Base-by-base conservation (phyloP, 2,113 vertebrate genomes). In the Penelope pileata region DNA sequence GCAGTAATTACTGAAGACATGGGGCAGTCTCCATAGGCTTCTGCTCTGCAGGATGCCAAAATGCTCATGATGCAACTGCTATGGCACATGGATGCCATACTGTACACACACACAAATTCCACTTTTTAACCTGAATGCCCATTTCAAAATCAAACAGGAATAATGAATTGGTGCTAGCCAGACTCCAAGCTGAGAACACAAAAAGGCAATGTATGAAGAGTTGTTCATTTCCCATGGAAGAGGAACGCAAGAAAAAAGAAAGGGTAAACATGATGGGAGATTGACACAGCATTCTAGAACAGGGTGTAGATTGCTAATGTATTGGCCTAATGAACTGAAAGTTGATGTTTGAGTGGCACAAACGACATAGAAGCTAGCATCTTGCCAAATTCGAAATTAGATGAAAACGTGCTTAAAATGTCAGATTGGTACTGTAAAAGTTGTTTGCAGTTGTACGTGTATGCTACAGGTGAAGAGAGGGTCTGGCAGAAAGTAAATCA, bases 301-400 rank as follows among this genome's bases (percentile, higher is more conserved):
- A 8, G 12, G 14, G 60, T 68, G 43, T 47, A 62, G 72, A 81
- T 86, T 5, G 5, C 66, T 87, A 81, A 93, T 73, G 78, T 21
- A 93, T 80, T 74, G 56, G 64, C 43, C 48, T 91, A 95, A 94
- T 84, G 63, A 88, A 92, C 58, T 56, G 90, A 81, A 86, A 93
- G 86, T 51, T 80, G 80, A 81, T 76, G 36, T 63, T 79, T 83
- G 76, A 75, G 70, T 91, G 83, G 88, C 83, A 72, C 24, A 56
- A 86, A 56, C 50, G 68, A 22, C 81, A 26, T 21, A 17, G 29
- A 81, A 64, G 43, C 32, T 26, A 78, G n/a, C 23, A 23, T 75
- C 74, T 85, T 87, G 90, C 83, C 93, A 90, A 87, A 59, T 30
- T 38, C 32, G 47, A 12, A 42, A 24, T 72, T 84, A 84, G 83